phyloP scores from a whole-genome alignment of 2,797 vertebrate genomes.

The Pseudomugil gertrudae region DNA sequence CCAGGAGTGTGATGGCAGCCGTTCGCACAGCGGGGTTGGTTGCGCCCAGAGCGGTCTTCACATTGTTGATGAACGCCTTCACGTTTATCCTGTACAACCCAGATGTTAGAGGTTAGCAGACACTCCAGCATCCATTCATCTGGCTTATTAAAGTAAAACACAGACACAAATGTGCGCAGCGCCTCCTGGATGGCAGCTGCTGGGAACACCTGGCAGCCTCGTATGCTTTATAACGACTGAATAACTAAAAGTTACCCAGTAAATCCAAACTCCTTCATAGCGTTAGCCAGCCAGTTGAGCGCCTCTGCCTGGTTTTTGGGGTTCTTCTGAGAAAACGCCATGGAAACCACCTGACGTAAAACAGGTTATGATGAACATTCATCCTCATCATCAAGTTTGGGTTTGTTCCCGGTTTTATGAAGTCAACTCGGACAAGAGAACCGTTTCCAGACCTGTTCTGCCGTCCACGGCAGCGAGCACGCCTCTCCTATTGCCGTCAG shows the following conservation, averaged over 20 bases:
- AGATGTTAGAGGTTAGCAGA: slow-evolving; percentile 6
- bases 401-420: background rate
- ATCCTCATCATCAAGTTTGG: background rate
- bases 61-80: slow-evolving; percentile 96
- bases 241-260: slow-evolving; percentile 82
- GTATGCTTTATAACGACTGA: background rate
- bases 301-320: slow-evolving; percentile 98
- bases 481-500: slow-evolving; percentile 92
- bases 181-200: no score
- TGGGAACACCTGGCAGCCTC: no score
- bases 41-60: slow-evolving; percentile 95
- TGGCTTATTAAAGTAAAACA: no score
- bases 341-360: slow-evolving; percentile 87
- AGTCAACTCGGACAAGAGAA: background rate
- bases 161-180: no score
- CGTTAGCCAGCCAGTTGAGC: slow-evolving; percentile 95
- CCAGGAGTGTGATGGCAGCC: slow-evolving; percentile 91
- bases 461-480: slow-evolving; percentile 93
- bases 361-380: background rate
- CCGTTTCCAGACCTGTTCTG: slow-evolving; percentile 83
- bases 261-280: slow-evolving; percentile 99
- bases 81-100: slow-evolving; percentile 88
- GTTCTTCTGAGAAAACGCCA: slow-evolving; percentile 96
- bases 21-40: slow-evolving; percentile 95
- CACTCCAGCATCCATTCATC: no score